phyloP scores from a whole-genome alignment of 1,140 invertebrate genomes.

The Drosophila tropicalis region DNA sequence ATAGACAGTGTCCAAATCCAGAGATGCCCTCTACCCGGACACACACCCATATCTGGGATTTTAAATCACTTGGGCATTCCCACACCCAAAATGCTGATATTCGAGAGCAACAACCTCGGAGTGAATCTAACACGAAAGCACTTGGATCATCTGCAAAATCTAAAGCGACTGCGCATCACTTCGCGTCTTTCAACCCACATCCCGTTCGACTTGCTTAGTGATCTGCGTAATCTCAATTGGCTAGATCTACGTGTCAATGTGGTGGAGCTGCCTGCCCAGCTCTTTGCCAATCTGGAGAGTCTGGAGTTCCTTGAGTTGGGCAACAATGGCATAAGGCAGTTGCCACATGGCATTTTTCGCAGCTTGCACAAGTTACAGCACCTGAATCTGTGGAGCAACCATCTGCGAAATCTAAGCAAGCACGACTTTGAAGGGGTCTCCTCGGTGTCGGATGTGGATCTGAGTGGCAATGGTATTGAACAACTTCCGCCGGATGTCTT shows the following conservation, averaged over 20 bases:
- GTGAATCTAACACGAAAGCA: constrained; percentile 71
- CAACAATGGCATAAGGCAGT: constrained; percentile 85
- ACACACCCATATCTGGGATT: constrained; percentile 66
- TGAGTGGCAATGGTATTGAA: constrained; percentile 86
- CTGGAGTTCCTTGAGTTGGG: constrained; percentile 86
- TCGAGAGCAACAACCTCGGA: constrained; percentile 72
- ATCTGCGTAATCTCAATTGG: constrained; percentile 85
- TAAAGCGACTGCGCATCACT: constrained; percentile 65
- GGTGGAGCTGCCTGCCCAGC: constrained; percentile 84
- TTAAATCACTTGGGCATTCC: constrained; percentile 67
- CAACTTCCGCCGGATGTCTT: constrained; percentile 85
- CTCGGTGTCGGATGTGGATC: constrained; percentile 85
- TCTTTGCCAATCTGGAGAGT: constrained; percentile 85
- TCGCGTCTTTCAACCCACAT: constrained; percentile 83
- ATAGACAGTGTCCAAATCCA: constrained; percentile 66
- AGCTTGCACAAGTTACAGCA: constrained; percentile 85
- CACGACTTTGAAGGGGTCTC: constrained; percentile 85
- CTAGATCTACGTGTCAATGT: constrained; percentile 86
- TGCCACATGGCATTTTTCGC: constrained; percentile 86
- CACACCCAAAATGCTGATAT: constrained; percentile 58
- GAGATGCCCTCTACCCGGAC: constrained; percentile 67
- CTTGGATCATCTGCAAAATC: constrained; percentile 56
- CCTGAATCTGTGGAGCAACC: constrained; percentile 87
- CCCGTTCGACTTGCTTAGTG: constrained; percentile 85
- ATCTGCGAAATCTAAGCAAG: constrained; percentile 85